phyloP scores from a whole-genome alignment of 2,888 invertebrate genomes.

The Plagodis pulveraria region DNA sequence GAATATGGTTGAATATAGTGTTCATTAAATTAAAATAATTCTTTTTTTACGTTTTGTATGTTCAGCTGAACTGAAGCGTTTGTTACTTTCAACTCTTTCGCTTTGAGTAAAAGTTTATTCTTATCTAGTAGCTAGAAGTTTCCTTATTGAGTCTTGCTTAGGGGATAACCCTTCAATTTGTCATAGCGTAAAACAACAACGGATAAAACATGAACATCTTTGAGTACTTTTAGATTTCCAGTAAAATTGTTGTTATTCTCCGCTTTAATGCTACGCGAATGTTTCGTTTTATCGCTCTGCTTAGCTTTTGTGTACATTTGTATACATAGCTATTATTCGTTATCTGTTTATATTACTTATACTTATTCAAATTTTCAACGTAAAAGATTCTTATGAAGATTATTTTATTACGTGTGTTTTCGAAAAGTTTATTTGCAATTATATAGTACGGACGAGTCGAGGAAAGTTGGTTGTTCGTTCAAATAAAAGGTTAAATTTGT shows the following conservation, averaged over 20 bases:
- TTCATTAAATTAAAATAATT: too few species aligned
- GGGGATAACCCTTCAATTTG: neutral
- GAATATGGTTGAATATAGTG: too few species aligned
- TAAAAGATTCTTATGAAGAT: too few species aligned
- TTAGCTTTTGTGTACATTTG: conserved; percentile 11
- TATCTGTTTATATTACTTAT: conserved; percentile 4
- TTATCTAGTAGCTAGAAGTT: neutral
- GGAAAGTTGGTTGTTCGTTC: neutral
- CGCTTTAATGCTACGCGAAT: conserved; percentile 10
- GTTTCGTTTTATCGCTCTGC: conserved; percentile 13
- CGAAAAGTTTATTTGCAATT: too few species aligned
- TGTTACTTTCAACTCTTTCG: too few species aligned
- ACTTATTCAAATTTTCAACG: too few species aligned
- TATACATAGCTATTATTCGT: conserved; percentile 11
- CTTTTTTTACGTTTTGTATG: too few species aligned
- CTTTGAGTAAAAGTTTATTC: too few species aligned
- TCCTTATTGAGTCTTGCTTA: conserved; percentile 4
- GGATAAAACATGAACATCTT: conserved; percentile 9
- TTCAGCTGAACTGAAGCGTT: too few species aligned
- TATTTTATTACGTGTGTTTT: too few species aligned
- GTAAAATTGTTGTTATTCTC: conserved; percentile 6
- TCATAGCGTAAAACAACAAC: conserved; percentile 10
- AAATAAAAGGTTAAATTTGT: conserved; percentile 1
- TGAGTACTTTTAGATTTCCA: conserved; percentile 4
- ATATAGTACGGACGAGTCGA: too few species aligned